These are phyloP conservation scores for Anadara kagoshimensis DNA, from an alignment of 1,140 invertebrate species.

Conservation along the genomic window DNA sequence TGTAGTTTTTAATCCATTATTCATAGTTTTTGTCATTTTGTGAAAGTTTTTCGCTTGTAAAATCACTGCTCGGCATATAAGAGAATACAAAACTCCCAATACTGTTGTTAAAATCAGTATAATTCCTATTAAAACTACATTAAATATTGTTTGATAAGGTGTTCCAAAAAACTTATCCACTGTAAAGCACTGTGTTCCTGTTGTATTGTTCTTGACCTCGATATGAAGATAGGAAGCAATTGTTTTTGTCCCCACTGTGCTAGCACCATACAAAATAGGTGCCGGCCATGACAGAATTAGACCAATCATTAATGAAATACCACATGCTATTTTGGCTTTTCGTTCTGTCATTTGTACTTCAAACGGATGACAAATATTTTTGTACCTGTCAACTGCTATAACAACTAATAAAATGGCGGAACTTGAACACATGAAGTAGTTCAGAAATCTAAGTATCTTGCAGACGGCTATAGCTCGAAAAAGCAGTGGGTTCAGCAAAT, in stretches of 20 bases:
- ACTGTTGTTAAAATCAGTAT: neutral
- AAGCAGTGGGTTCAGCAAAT: constrained; percentile 45
- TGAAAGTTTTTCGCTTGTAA: neutral
- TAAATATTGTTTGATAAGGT: constrained; percentile 39
- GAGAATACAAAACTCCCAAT: neutral
- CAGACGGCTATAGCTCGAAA: constrained; percentile 42
- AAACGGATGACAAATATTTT: constrained; percentile 48
- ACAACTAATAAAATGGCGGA: constrained; percentile 44
- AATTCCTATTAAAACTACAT: constrained; percentile 14
- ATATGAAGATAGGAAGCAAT: too few species aligned
- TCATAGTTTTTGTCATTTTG: neutral
- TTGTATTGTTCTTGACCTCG: constrained; percentile 15
- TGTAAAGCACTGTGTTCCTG: constrained; percentile 48
- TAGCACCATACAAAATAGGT: constrained; percentile 29
- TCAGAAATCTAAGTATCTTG: constrained; percentile 50
- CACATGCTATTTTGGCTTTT: constrained; percentile 28
- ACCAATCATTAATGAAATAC: constrained; percentile 3
- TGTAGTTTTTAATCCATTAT: neutral
- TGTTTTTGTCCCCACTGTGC: constrained; percentile 10
- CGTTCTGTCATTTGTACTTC: constrained; percentile 38
- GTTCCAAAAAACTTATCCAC: constrained; percentile 38
- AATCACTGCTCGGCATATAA: neutral
- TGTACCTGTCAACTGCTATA: constrained; percentile 55
- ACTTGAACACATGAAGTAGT: constrained; percentile 50
- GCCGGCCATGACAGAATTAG: constrained; percentile 33